These are phyloP conservation scores for Oscheius onirici DNA, from an alignment of 2,888 invertebrate genomes.

Conservation along the genomic window DNA sequence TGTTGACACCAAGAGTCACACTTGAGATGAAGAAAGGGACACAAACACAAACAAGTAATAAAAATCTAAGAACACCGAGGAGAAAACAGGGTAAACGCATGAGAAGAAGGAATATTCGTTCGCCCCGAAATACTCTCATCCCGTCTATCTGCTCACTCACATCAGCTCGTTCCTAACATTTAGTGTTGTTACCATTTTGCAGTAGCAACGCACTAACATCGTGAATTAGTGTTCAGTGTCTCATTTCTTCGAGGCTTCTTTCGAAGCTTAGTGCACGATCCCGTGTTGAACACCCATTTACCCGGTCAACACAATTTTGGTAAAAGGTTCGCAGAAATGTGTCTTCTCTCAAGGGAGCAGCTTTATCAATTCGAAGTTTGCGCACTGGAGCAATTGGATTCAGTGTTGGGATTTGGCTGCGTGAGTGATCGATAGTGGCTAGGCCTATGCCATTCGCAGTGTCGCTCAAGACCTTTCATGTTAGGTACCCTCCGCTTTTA, in stretches of 20 bases:
- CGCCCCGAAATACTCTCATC: slow-evolving; percentile 1
- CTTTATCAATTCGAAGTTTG: slow-evolving; percentile 31
- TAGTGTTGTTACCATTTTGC: slow-evolving; percentile 27
- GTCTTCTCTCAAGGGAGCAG: background rate
- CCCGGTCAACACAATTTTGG: too few relatives aligned
- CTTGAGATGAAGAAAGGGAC: too few relatives aligned
- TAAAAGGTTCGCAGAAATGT: background rate
- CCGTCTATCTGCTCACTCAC: background rate
- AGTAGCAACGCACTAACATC: too few relatives aligned
- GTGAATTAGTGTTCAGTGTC: too few relatives aligned
- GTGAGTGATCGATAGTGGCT: slow-evolving; percentile 34
- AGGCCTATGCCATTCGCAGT: slow-evolving; percentile 33
- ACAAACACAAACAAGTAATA: background rate
- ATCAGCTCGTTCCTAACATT: background rate
- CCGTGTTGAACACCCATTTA: too few relatives aligned
- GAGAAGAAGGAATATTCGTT: too few relatives aligned
- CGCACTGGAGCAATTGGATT: slow-evolving; percentile 32
- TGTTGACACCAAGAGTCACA: too few relatives aligned
- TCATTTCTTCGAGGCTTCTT: too few relatives aligned
- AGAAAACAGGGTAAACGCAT: too few relatives aligned
- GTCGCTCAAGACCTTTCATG: slow-evolving; percentile 31
- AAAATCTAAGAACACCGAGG: background rate
- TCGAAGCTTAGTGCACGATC: too few relatives aligned
- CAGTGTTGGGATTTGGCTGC: slow-evolving; percentile 35
- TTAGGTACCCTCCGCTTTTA: slow-evolving; percentile 17